These are phyloP conservation scores for Drosophila meridionalis DNA, from an alignment of 2,888 invertebrate species.

Conservation along the genomic window DNA sequence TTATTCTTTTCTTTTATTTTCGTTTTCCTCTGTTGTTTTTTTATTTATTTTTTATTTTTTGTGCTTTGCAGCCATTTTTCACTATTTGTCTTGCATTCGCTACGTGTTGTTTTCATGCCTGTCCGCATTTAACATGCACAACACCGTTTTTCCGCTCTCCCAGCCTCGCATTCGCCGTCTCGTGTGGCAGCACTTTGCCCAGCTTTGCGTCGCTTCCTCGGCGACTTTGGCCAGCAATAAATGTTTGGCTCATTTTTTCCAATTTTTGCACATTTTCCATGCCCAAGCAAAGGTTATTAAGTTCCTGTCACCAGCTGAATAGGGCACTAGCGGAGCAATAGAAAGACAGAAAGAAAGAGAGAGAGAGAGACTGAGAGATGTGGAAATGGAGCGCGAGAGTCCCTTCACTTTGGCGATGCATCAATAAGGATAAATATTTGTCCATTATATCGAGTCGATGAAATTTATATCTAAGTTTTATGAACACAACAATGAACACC, in stretches of 20 bases:
- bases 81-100: conserved; percentile 64
- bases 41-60: conserved; percentile 41
- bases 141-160: conserved; percentile 59
- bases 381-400: not conserved
- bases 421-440: conserved; percentile 17
- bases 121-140: conserved; percentile 72
- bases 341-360: not conserved
- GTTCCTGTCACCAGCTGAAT: conserved; percentile 16
- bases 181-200: conserved; percentile 4
- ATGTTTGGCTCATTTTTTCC: conserved; percentile 37
- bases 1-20: conserved; percentile 31
- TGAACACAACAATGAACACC: not conserved
- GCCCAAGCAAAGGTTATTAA: conserved; percentile 12
- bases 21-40: not conserved
- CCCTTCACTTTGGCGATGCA: conserved; percentile 6
- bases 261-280: conserved; percentile 18
- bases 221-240: conserved; percentile 47
- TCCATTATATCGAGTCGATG: conserved; percentile 7
- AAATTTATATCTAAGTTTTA: conserved; percentile 6
- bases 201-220: conserved; percentile 19
- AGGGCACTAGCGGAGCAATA: not conserved
- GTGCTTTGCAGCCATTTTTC: conserved; percentile 62
- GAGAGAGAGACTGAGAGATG: too few species aligned
- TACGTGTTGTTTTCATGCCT: conserved; percentile 63
- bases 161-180: not conserved